Conservation (phyloP, 2,888 invertebrate species). For the Bhutanitis thaidina region DNA sequence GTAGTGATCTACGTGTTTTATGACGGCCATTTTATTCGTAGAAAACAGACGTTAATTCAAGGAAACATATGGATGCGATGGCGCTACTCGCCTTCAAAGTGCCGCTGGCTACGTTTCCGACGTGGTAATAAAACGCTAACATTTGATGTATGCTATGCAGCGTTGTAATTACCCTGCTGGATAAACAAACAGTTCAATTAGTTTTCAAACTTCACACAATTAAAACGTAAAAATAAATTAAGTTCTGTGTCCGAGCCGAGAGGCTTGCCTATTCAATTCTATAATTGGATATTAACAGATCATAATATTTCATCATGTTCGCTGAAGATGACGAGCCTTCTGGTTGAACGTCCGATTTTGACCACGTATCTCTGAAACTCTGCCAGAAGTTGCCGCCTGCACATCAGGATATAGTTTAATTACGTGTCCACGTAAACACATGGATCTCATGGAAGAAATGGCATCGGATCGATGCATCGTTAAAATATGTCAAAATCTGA, state of each 20-base stretch:
- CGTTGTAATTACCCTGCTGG: slow-evolving; percentile 51
- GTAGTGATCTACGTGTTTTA: slow-evolving; percentile 68
- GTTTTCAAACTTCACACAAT: slow-evolving; percentile 49
- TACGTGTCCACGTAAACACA: too few relatives aligned
- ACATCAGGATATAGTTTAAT: too few relatives aligned
- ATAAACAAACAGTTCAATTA: slow-evolving; percentile 71
- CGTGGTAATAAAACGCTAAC: slow-evolving; percentile 52
- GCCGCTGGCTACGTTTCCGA: slow-evolving; percentile 46
- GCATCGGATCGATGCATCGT: too few relatives aligned
- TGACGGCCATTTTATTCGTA: slow-evolving; percentile 69
- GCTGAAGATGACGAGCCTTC: too few relatives aligned
- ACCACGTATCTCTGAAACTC: too few relatives aligned
- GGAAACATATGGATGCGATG: slow-evolving; percentile 76
- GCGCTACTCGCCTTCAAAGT: slow-evolving; percentile 73
- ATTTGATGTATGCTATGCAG: slow-evolving; percentile 71
- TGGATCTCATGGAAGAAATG: too few relatives aligned
- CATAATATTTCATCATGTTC: too few relatives aligned
- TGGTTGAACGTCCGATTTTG: too few relatives aligned
- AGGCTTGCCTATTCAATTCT: not conserved
- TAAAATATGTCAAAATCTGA: too few relatives aligned
- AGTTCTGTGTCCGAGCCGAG: not conserved
- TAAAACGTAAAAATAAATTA: slow-evolving; percentile 26
- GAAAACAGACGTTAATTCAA: slow-evolving; percentile 78
- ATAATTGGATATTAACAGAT: too few relatives aligned
- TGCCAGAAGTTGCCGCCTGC: too few relatives aligned